Percentiles rank a stretch among this genome's conserved stretches.
Conservation (phyloP, 2,888 invertebrate genomes). For the Tetanocera ferruginea region DNA sequence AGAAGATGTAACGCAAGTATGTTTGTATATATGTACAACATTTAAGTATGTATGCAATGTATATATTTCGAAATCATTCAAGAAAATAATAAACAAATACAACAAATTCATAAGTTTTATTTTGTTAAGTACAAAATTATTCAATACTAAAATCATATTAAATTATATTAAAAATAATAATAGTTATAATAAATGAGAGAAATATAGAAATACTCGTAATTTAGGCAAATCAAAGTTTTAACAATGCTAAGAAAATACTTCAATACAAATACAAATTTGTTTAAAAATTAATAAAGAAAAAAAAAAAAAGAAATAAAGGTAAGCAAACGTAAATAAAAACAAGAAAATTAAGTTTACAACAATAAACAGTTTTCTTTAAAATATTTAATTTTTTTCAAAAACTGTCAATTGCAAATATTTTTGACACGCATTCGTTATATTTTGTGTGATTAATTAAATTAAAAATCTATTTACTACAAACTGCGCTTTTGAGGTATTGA, state of each 20-base stretch:
- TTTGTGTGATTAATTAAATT: not conserved
- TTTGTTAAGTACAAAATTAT: conserved; percentile 20
- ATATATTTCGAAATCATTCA: conserved; percentile 1
- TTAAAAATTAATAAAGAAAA: not conserved
- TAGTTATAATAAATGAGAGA: not conserved
- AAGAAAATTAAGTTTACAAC: not conserved
- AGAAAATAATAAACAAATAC: conserved; percentile 17
- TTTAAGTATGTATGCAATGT: not conserved
- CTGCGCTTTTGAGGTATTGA: not conserved
- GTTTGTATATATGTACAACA: conserved; percentile 31
- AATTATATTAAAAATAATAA: not conserved
- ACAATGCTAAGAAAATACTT: conserved; percentile 23
- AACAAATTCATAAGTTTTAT: conserved; percentile 24
- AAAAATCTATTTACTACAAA: not conserved
- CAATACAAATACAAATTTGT: not conserved
- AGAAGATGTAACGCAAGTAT: not conserved
- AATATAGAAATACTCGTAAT: conserved; percentile 4
- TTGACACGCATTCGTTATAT: not conserved
- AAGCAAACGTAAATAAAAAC: not conserved
- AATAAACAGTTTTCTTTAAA: not conserved
- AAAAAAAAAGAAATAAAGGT: not conserved
- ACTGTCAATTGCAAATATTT: not conserved
- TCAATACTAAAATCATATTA: not conserved
- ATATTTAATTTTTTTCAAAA: not conserved
- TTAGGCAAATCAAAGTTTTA: not conserved